Percentiles rank a stretch among this genome's conserved stretches.
Conservation (phyloP, 1,140 invertebrate genomes). For the Adelges cooleyi region DNA sequence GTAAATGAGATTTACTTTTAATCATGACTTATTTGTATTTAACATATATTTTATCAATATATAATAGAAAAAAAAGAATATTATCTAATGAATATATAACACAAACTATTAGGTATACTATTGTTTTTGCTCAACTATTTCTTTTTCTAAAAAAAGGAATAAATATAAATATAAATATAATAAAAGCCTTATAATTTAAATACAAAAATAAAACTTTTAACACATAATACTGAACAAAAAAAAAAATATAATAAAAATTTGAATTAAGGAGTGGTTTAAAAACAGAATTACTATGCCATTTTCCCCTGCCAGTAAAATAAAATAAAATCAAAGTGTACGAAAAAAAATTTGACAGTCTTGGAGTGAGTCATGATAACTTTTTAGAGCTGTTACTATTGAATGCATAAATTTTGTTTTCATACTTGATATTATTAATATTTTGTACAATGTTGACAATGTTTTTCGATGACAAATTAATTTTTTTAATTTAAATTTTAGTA, state of each 20-base stretch:
- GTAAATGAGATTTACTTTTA: slow-evolving; percentile 19
- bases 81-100: neutral
- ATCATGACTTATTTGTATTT: neutral
- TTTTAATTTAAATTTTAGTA: slow-evolving; percentile 5
- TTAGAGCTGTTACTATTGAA: slow-evolving; percentile 25
- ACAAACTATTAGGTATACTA: neutral
- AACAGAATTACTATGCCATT: slow-evolving; percentile 3
- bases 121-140: neutral
- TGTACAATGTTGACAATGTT: slow-evolving; percentile 26
- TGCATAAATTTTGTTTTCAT: slow-evolving; percentile 25
- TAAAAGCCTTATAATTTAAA: slow-evolving; percentile 29
- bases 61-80: slow-evolving; percentile 3
- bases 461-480: slow-evolving; percentile 26
- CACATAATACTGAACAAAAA: slow-evolving; percentile 28
- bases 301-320: slow-evolving; percentile 20
- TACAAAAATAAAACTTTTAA: slow-evolving; percentile 29
- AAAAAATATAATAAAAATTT: neutral
- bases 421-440: slow-evolving; percentile 24
- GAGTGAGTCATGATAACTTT: slow-evolving; percentile 21
- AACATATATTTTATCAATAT: slow-evolving; percentile 16
- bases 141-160: neutral
- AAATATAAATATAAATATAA: slow-evolving; percentile 1
- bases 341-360: slow-evolving; percentile 29
- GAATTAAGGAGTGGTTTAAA: neutral
- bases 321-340: slow-evolving; percentile 27